Conservation (phyloP, 1,140 invertebrate species). For the Trypoxylus dichotomus region DNA sequence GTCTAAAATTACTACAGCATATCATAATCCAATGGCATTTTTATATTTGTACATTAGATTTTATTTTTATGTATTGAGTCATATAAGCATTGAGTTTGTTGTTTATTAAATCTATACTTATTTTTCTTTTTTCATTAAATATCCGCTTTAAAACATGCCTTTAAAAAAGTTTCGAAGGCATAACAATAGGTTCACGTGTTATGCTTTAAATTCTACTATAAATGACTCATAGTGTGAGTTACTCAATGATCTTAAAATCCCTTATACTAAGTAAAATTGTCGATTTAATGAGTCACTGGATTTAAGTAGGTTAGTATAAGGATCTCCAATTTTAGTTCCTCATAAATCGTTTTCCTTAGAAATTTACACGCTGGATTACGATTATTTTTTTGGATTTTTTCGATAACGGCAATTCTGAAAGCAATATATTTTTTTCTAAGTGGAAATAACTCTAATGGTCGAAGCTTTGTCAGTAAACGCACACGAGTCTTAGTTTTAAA, state of each 20-base stretch:
- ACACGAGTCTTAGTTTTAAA: too few relatives aligned
- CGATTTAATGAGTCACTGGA: not conserved
- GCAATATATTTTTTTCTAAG: too few relatives aligned
- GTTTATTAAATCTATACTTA: too few relatives aligned
- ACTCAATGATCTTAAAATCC: not conserved
- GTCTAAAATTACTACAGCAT: not conserved
- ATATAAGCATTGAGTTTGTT: not conserved
- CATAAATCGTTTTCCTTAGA: not conserved
- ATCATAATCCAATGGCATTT: not conserved
- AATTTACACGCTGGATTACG: too few relatives aligned
- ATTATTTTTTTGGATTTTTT: too few relatives aligned
- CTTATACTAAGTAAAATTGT: conserved; percentile 16
- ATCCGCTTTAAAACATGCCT: too few relatives aligned
- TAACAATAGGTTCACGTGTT: not conserved
- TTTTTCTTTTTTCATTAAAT: too few relatives aligned
- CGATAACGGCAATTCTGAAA: too few relatives aligned
- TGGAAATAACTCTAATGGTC: too few relatives aligned
- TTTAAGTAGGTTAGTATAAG: not conserved
- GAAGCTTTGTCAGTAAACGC: too few relatives aligned
- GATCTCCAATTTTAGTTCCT: not conserved
- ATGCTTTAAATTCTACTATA: not conserved
- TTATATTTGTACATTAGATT: not conserved
- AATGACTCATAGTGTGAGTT: conserved; percentile 9
- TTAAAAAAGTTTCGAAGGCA: not conserved
- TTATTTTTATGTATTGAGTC: not conserved